Conservation (phyloP, 2,113 vertebrate species). For the Pyxicephalus adspersus region DNA sequence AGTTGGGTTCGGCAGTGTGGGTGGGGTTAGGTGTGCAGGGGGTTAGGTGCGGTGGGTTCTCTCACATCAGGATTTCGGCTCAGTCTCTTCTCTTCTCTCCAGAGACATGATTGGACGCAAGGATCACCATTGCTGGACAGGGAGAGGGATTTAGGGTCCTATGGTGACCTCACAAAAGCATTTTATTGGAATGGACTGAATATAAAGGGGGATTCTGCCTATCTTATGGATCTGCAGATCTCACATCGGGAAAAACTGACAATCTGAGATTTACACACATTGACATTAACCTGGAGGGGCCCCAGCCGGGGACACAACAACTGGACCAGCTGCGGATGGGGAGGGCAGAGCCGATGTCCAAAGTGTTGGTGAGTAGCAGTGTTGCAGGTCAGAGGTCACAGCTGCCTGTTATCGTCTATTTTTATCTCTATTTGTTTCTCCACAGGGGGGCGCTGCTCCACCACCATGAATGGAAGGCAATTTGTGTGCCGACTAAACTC, state of each 20-base stretch:
- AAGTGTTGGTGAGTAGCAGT: background rate
- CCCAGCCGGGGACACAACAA: background rate
- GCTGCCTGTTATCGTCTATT: too few relatives aligned
- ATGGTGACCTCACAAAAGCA: background rate
- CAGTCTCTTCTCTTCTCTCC: background rate
- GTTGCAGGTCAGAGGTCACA: background rate
- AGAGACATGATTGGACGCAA: constrained; percentile 28
- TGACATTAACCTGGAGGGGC: background rate
- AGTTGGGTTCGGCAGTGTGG: too few relatives aligned
- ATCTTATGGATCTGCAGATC: background rate
- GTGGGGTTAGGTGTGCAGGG: too few relatives aligned
- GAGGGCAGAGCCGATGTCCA: background rate
- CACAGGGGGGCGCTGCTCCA: too few relatives aligned
- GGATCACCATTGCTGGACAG: background rate
- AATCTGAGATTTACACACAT: constrained; percentile 2
- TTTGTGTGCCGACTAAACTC: too few relatives aligned
- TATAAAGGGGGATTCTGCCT: background rate
- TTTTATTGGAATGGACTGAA: background rate
- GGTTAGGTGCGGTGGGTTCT: too few relatives aligned
- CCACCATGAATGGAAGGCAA: too few relatives aligned
- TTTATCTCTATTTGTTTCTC: too few relatives aligned
- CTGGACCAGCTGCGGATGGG: background rate
- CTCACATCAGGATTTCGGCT: too few relatives aligned
- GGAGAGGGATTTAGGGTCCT: background rate
- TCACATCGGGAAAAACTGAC: background rate